Percentiles rank a stretch among this genome's conserved stretches.
Conservation (phyloP, 2,113 vertebrate species). For the Myrmecobius fasciatus region DNA sequence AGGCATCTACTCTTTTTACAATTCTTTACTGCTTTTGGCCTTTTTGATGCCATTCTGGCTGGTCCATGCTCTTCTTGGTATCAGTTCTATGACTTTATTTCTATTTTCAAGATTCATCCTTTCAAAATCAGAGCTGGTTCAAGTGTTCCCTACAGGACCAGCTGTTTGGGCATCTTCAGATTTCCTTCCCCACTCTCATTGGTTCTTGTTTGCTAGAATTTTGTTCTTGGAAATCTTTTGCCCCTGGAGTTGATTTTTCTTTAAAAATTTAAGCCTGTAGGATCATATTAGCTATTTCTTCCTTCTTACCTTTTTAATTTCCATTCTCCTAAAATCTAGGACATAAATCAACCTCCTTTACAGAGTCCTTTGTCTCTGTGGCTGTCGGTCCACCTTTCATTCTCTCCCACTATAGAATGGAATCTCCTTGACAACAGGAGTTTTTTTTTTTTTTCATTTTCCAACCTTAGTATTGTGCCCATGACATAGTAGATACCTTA, state of each 20-base stretch:
- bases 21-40: background rate
- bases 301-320: background rate
- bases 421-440: background rate
- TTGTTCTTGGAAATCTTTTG: background rate
- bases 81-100: background rate
- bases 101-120: background rate
- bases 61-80: background rate
- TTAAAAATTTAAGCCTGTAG: background rate
- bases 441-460: background rate
- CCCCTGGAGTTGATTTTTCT: background rate
- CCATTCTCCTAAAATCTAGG: background rate
- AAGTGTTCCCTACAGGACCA: background rate
- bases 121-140: background rate
- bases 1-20: background rate
- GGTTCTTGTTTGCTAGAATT: background rate
- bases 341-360: background rate
- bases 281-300: background rate
- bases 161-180: background rate
- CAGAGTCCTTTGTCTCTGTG: background rate
- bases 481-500: background rate
- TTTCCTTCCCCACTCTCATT: background rate
- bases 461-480: background rate
- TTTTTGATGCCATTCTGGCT: background rate
- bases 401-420: background rate
- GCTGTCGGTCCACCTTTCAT: background rate